These are phyloP conservation scores for Encarsia formosa DNA, from an alignment of 2,888 invertebrate species.

Conservation along the genomic window DNA sequence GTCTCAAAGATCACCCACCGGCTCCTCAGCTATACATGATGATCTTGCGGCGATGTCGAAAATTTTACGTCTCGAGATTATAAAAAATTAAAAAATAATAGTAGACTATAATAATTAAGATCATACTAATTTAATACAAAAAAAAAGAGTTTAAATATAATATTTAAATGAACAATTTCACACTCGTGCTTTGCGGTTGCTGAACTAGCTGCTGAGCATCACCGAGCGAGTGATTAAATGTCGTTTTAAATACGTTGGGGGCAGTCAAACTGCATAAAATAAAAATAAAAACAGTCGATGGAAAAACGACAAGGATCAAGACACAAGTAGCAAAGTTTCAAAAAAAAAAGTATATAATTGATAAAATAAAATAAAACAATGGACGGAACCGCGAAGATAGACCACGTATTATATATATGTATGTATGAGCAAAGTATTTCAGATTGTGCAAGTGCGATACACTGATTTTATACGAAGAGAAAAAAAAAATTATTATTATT, in stretches of 20 bases:
- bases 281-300: conserved; percentile 4
- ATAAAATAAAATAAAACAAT: conserved; percentile 27
- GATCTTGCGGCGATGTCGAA: conserved; percentile 16
- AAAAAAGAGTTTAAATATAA: conserved; percentile 8
- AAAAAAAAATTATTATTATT: not conserved
- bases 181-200: no score
- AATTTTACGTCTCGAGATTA: conserved; percentile 17
- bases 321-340: conserved; percentile 18
- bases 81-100: conserved; percentile 14
- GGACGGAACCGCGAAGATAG: conserved; percentile 22
- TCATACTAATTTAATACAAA: no score
- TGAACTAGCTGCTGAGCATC: no score
- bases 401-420: conserved; percentile 22
- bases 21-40: conserved; percentile 22
- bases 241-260: conserved; percentile 12
- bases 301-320: conserved; percentile 11
- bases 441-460: conserved; percentile 13
- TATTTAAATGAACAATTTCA: conserved; percentile 9
- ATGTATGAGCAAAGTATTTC: no score
- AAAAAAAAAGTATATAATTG: conserved; percentile 33
- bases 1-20: conserved; percentile 29
- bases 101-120: conserved; percentile 36
- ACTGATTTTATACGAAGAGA: conserved; percentile 43
- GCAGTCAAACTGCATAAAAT: not conserved
- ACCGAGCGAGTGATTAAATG: conserved; percentile 12